Conservation (phyloP, 2,797 vertebrate genomes). For the Tokudaia muenninki region DNA sequence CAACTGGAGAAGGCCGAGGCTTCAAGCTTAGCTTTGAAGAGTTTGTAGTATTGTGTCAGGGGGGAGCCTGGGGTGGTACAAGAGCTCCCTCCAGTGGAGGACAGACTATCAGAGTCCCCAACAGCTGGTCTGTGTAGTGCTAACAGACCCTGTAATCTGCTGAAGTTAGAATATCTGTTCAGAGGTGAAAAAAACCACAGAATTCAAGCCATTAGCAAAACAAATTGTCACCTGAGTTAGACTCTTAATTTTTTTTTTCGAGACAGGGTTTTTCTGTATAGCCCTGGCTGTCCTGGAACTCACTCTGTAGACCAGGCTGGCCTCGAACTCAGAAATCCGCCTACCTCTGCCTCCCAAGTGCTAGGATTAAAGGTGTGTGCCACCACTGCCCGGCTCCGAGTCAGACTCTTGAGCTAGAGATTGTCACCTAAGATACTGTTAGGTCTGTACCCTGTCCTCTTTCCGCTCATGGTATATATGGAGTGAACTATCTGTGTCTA, state of each 20-base stretch:
- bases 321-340: no score
- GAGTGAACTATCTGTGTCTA: no score
- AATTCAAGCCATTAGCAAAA: conserved; percentile 8
- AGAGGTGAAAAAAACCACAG: conserved; percentile 1
- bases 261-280: no score
- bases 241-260: no score
- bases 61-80: background rate
- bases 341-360: no score
- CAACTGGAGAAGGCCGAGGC: background rate
- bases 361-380: no score
- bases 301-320: no score
- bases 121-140: background rate
- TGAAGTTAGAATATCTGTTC: background rate
- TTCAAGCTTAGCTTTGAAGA: conserved; percentile 26
- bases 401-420: background rate
- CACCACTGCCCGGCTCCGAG: background rate
- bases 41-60: background rate
- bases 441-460: background rate
- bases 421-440: background rate
- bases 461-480: background rate
- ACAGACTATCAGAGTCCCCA: background rate
- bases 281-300: no score
- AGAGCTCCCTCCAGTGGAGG: background rate
- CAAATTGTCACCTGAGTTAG: background rate
- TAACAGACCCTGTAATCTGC: background rate